A percentile compares a stretch with the other conserved stretches of the same genome.
Conservation (phyloP, 2,888 invertebrate genomes). For the Notocelia uddmanniana region DNA sequence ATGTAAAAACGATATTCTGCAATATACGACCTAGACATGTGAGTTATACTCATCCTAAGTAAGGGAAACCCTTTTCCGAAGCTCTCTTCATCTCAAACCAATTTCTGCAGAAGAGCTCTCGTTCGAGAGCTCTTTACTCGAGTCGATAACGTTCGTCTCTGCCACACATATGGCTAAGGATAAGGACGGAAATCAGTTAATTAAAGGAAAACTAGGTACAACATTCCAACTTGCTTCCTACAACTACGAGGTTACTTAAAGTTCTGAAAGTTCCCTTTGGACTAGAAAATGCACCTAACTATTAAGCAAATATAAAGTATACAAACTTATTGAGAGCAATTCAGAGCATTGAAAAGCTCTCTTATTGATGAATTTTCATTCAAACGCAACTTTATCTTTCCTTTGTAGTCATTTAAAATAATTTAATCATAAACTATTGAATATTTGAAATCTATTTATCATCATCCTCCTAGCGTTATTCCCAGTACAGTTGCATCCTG, state of each 20-base stretch:
- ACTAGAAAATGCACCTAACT: neutral
- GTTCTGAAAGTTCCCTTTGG: neutral
- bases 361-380: neutral
- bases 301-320: neutral
- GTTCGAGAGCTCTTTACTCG: conserved; percentile 24
- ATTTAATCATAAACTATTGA: neutral
- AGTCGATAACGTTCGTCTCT: conserved; percentile 25
- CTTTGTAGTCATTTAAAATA: neutral
- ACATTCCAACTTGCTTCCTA: neutral
- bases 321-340: too few species aligned
- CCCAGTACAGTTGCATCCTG: too few species aligned
- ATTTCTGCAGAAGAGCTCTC: conserved; percentile 25
- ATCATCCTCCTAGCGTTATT: too few species aligned
- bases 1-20: neutral
- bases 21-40: conserved; percentile 12
- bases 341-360: neutral
- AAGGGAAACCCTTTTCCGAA: conserved; percentile 24
- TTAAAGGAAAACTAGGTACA: conserved; percentile 3
- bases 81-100: conserved; percentile 31
- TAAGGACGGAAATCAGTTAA: conserved; percentile 24
- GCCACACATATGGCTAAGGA: conserved; percentile 12
- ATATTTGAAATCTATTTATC: neutral
- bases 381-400: neutral
- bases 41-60: conserved; percentile 21
- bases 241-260: neutral